Evolutionary conservation across 2,888 invertebrate genomes (phyloP).

Genomic region (Aporophyla lueneburgensis): DNA sequence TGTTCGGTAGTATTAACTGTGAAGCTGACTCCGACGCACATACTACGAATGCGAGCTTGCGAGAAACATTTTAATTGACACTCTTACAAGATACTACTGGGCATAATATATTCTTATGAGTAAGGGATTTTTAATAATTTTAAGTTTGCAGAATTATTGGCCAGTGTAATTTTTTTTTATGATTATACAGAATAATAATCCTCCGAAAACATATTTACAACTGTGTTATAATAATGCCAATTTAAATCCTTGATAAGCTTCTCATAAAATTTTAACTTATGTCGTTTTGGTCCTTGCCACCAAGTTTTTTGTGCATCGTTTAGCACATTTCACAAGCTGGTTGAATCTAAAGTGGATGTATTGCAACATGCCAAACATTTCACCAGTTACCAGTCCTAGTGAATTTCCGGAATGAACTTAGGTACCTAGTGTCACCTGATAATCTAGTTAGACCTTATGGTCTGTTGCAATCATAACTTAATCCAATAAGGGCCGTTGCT

Average conservation of each 20-base stretch:
- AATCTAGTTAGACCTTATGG: background rate
- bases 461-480: background rate
- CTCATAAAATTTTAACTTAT: background rate
- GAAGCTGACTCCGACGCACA: background rate
- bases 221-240: background rate
- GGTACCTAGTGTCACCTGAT: background rate
- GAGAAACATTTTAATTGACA: background rate
- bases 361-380: background rate
- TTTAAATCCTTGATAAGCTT: background rate
- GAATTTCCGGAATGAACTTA: background rate
- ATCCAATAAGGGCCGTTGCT: background rate
- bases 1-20: background rate
- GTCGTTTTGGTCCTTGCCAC: background rate
- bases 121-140: background rate
- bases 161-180: background rate
- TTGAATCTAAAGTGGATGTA: background rate
- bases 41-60: background rate
- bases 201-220: background rate
- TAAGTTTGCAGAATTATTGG: background rate
- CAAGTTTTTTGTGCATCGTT: background rate
- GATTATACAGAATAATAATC: background rate
- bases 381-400: background rate
- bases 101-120: background rate
- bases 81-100: background rate
- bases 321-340: background rate